Conservation (phyloP, 2,888 invertebrate genomes). For the Harpagoxenus sublaevis region DNA sequence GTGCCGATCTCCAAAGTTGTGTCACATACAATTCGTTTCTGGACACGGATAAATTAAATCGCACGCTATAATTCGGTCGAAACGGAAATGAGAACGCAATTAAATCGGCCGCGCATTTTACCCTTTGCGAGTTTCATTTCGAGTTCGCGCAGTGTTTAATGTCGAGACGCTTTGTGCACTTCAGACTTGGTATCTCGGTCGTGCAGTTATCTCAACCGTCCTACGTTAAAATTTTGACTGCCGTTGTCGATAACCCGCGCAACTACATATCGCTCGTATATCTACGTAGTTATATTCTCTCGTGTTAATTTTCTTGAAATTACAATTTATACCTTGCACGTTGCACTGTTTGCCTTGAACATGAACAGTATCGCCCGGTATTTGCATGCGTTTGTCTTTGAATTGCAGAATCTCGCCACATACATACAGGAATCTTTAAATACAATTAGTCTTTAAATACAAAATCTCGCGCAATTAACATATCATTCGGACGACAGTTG, state of each 20-base stretch:
- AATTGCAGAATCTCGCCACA: not conserved
- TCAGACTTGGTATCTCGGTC: not conserved
- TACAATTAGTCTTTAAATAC: not conserved
- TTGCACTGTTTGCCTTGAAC: no score
- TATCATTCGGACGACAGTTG: not conserved
- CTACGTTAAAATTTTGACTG: constrained; percentile 12
- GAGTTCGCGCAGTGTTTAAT: not conserved
- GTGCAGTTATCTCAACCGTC: not conserved
- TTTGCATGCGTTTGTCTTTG: not conserved
- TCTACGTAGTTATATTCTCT: not conserved
- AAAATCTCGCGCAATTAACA: not conserved
- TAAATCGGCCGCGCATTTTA: not conserved
- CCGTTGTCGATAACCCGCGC: not conserved
- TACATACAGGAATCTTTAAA: not conserved
- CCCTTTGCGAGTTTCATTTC: not conserved
- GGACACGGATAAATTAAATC: not conserved
- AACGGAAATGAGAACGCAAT: not conserved
- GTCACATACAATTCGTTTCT: not conserved
- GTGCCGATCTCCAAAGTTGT: not conserved
- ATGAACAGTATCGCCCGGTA: not conserved
- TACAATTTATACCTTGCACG: not conserved
- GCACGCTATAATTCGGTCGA: not conserved
- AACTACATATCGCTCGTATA: not conserved
- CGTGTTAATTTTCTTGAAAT: constrained; percentile 4
- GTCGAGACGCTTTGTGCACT: not conserved